phyloP scores from a whole-genome alignment of 2,888 invertebrate genomes.

The Drosophila gaucha region DNA sequence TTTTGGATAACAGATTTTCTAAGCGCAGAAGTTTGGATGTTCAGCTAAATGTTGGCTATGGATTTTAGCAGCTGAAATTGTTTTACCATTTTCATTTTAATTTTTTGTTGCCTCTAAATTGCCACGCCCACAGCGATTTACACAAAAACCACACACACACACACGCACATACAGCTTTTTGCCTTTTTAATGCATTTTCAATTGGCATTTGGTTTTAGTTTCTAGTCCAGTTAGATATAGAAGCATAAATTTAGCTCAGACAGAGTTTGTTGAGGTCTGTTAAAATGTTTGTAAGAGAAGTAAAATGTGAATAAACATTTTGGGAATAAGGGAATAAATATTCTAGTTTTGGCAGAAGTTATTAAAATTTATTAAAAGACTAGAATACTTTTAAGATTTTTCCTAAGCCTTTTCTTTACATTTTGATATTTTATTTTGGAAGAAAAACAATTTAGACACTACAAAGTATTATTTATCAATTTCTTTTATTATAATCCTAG shows the following conservation, averaged over 20 bases:
- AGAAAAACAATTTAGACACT: too few species aligned
- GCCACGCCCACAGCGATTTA: constrained; percentile 30
- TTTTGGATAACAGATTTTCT: constrained; percentile 3
- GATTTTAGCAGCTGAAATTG: constrained; percentile 4
- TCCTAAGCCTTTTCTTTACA: too few species aligned
- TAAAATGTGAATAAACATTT: too few species aligned
- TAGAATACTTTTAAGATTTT: too few species aligned
- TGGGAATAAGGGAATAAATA: too few species aligned
- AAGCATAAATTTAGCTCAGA: background rate
- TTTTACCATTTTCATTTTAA: constrained; percentile 7
- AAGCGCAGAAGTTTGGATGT: background rate
- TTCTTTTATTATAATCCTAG: too few species aligned
- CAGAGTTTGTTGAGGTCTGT: accelerated
- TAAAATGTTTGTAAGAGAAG: background rate
- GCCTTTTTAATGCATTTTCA: constrained; percentile 44
- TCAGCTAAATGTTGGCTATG: background rate
- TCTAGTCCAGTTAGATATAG: constrained; percentile 1
- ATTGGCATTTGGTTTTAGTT: constrained; percentile 20
- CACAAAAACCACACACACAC: constrained; percentile 33
- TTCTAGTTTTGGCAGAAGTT: too few species aligned
- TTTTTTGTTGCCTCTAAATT: constrained; percentile 13
- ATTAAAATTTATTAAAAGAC: too few species aligned
- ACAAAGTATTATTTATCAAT: too few species aligned
- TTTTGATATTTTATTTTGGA: too few species aligned
- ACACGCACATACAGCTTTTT: constrained; percentile 29